A percentile compares a stretch with the other conserved stretches of the same genome.
These are phyloP conservation scores for Rhipidura dahli DNA, from an alignment of 2,113 vertebrate species.

Conservation along the genomic window DNA sequence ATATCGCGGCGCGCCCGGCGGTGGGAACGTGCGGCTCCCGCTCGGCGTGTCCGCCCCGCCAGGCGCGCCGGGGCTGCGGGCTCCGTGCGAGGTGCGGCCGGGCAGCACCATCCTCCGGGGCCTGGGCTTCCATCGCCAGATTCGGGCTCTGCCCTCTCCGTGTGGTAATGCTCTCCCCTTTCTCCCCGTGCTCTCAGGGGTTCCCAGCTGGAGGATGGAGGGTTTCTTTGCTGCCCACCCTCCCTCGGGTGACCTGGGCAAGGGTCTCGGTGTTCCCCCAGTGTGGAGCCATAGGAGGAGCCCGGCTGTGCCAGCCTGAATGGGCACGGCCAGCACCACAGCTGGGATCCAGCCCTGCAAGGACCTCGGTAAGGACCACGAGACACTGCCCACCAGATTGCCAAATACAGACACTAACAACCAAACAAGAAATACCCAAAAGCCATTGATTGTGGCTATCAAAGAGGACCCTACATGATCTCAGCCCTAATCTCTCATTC, in stretches of 20 bases:
- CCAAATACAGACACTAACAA: neutral
- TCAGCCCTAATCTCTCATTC: neutral
- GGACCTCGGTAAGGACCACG: accelerated
- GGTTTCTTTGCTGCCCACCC: neutral
- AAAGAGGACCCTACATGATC: neutral
- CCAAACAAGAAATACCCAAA: neutral
- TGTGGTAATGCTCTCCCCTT: accelerated
- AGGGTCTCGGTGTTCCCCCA: neutral
- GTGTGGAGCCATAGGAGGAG: neutral
- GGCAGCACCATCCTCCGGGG: neutral
- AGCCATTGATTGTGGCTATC: neutral
- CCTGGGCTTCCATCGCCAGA: neutral
- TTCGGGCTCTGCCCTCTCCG: neutral
- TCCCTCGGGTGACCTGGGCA: accelerated
- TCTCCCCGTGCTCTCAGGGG: neutral
- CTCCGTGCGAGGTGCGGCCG: accelerated
- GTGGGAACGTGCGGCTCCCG: neutral
- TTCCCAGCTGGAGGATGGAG: neutral
- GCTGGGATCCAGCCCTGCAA: neutral
- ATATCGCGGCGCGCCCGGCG: neutral
- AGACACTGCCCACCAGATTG: neutral
- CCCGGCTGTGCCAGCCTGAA: accelerated
- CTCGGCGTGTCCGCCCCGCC: accelerated
- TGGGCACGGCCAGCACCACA: neutral
- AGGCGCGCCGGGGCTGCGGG: neutral